A percentile compares a stretch with the other conserved stretches of the same genome.
Conservation (phyloP, 1,140 invertebrate species). For the Apis mellifera region DNA sequence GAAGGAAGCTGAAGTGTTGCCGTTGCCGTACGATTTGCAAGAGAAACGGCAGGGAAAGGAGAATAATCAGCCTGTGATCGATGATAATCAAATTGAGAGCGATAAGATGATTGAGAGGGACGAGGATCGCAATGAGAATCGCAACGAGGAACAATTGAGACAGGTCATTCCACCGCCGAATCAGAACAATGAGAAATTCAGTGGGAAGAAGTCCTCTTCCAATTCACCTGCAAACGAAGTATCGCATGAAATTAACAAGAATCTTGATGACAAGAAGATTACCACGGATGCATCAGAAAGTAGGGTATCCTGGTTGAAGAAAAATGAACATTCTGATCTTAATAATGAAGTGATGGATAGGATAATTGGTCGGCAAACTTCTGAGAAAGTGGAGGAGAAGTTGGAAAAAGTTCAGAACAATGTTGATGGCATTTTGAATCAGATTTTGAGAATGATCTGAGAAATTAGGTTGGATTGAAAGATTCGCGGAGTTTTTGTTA, state of each 20-base stretch:
- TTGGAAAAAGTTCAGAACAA: conserved; percentile 50
- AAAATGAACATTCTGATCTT: not conserved
- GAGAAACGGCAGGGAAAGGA: conserved; percentile 34
- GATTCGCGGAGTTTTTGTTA: not conserved
- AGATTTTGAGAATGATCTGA: conserved; percentile 16
- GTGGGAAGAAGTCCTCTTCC: not conserved
- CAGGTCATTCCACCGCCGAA: conserved; percentile 47
- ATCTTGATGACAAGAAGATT: not conserved
- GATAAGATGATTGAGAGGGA: not conserved
- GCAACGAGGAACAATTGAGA: conserved; percentile 4
- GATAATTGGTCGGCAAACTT: not conserved
- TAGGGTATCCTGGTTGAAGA: not conserved
- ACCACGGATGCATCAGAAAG: conserved; percentile 3
- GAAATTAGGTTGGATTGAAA: not conserved
- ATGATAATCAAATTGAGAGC: not conserved
- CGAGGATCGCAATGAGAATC: conserved; percentile 31
- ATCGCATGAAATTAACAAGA: not conserved
- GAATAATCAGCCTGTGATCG: not conserved
- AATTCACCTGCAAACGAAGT: not conserved
- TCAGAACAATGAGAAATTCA: not conserved
- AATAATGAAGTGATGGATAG: not conserved
- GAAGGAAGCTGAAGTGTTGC: conserved; percentile 51
- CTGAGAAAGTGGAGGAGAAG: conserved; percentile 33
- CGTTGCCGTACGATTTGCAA: conserved; percentile 48
- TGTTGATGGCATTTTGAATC: conserved; percentile 45